phyloP scores from a whole-genome alignment of 2,113 vertebrate species.

The Typhlomys cinereus region DNA sequence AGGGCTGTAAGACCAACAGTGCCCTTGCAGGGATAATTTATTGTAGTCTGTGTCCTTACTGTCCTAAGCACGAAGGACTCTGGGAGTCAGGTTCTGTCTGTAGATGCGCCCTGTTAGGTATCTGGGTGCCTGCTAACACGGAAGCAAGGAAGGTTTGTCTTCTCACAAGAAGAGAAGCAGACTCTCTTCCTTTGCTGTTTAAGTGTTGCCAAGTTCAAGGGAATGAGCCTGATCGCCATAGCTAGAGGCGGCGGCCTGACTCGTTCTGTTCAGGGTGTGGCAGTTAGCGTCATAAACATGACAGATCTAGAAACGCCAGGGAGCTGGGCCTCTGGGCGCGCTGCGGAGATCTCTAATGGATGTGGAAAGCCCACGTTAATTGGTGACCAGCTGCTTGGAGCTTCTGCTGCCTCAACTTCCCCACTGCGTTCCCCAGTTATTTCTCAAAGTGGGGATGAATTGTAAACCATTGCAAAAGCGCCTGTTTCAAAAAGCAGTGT shows the following conservation, averaged over 20 bases:
- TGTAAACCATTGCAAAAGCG: not conserved
- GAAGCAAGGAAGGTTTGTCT: not conserved
- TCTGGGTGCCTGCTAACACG: not conserved
- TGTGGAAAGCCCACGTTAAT: too few species aligned
- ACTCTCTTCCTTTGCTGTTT: not conserved
- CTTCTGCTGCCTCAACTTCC: too few species aligned
- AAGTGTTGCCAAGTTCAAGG: not conserved
- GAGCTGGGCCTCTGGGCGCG: too few species aligned
- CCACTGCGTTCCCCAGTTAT: too few species aligned
- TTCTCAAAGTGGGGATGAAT: not conserved
- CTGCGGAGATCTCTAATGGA: too few species aligned
- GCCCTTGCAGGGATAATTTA: not conserved
- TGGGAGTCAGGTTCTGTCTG: not conserved
- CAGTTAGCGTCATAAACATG: too few species aligned
- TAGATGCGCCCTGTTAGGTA: not conserved
- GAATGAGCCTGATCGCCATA: not conserved
- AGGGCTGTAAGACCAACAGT: not conserved
- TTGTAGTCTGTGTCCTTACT: not conserved
- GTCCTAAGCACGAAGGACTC: not conserved
- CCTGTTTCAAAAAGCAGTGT: constrained; percentile 1
- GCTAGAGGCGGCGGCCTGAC: not conserved
- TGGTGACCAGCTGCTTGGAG: too few species aligned
- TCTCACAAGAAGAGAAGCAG: not conserved
- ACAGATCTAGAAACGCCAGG: too few species aligned
- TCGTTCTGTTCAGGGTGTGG: too few species aligned